A percentile compares a stretch with the other conserved stretches of the same genome.
Evolutionary conservation across 2,797 vertebrate species (phyloP).

Genomic region (Cheirogaleus major): DNA sequence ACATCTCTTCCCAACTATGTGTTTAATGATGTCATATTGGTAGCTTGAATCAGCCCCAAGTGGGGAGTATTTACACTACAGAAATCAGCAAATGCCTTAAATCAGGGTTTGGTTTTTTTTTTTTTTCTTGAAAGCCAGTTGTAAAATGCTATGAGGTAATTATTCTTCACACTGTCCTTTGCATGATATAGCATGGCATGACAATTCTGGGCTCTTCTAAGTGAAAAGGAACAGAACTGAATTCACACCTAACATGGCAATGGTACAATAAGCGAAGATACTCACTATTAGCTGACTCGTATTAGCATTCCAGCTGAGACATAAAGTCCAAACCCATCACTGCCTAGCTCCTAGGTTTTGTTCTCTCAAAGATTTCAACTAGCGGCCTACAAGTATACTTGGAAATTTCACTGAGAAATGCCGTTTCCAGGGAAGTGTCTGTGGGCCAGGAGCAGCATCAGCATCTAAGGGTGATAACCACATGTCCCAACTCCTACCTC

Average conservation of each 20-base stretch:
- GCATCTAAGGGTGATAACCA: background rate
- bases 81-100: conserved; percentile 8
- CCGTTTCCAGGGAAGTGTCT: background rate
- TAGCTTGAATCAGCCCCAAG: background rate
- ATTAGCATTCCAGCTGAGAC: background rate
- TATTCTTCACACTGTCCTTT: background rate
- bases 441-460: background rate
- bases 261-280: background rate
- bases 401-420: background rate
- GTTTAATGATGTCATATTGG: background rate
- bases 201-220: background rate
- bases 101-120: background rate
- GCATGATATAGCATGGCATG: background rate
- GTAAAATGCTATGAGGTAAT: background rate
- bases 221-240: background rate
- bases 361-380: background rate
- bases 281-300: background rate
- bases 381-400: background rate
- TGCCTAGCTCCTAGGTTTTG: background rate
- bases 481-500: background rate
- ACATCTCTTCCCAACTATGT: background rate
- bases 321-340: background rate
- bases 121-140: background rate
- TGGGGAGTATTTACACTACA: background rate
- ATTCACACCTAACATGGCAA: background rate